Percentiles rank a stretch among this genome's conserved stretches.
Evolutionary conservation across 2,797 vertebrate species (phyloP).

Genomic region (Poeciliopsis turneri): DNA sequence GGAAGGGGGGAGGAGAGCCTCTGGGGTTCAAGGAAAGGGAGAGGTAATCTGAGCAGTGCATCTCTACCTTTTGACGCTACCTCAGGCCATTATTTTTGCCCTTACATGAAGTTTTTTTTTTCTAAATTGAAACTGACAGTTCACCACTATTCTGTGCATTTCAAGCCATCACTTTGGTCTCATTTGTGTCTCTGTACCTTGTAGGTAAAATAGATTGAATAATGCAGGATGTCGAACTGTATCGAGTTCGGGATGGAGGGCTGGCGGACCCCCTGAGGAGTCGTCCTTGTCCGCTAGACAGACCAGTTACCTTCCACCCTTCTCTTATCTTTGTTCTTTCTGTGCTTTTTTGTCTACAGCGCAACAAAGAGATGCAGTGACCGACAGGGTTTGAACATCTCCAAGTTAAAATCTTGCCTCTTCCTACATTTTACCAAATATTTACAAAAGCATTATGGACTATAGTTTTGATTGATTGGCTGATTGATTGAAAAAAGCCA

Average conservation of each 20-base stretch:
- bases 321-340: slow-evolving; percentile 64
- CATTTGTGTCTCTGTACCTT: slow-evolving; percentile 12
- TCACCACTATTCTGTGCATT: slow-evolving; percentile 2
- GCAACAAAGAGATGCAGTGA: slow-evolving; percentile 37
- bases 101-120: slow-evolving; percentile 2
- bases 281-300: slow-evolving; percentile 33
- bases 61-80: slow-evolving; percentile 53
- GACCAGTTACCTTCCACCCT: slow-evolving; percentile 46
- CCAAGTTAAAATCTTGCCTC: slow-evolving; percentile 41
- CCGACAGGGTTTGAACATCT: slow-evolving; percentile 44
- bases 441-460: slow-evolving; percentile 27
- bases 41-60: slow-evolving; percentile 63
- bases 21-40: slow-evolving; percentile 33
- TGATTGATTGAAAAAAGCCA: neutral
- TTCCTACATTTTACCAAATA: slow-evolving; percentile 40
- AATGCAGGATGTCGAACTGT: slow-evolving; percentile 15
- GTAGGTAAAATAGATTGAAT: slow-evolving; percentile 16
- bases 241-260: slow-evolving; percentile 15
- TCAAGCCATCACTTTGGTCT: slow-evolving; percentile 4
- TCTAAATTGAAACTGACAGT: neutral
- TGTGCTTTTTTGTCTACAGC: slow-evolving; percentile 31
- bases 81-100: slow-evolving; percentile 30
- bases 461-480: too few species aligned
- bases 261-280: slow-evolving; percentile 49
- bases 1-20: slow-evolving; percentile 49